Percentiles rank a stretch among this genome's conserved stretches.
These are phyloP conservation scores for Cetoscarus ocellatus DNA, from an alignment of 2,797 vertebrate genomes.

Conservation along the genomic window DNA sequence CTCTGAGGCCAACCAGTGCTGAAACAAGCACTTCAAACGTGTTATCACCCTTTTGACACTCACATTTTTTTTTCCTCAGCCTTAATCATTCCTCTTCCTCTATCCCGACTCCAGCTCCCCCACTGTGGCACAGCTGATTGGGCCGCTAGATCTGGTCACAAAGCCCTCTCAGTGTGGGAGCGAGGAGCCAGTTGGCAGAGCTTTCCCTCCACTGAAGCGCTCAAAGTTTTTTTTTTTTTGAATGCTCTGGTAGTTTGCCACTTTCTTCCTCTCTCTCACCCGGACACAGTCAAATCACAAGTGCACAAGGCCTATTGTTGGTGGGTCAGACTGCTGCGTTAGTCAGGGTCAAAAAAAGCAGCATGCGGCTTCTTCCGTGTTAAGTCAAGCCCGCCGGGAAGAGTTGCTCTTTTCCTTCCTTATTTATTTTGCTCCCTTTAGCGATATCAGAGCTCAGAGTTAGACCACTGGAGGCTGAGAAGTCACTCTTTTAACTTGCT, in stretches of 20 bases:
- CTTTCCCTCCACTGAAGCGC: slow-evolving; percentile 40
- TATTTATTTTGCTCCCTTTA: slow-evolving; percentile 40
- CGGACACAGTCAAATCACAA: slow-evolving; percentile 29
- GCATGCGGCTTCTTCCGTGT: slow-evolving; percentile 50
- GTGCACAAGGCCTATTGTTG: slow-evolving; percentile 33
- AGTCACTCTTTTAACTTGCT: slow-evolving; percentile 9
- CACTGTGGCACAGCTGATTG: slow-evolving; percentile 48
- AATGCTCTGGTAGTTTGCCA: slow-evolving; percentile 41
- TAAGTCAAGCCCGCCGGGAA: slow-evolving; percentile 45
- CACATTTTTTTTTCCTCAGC: neutral
- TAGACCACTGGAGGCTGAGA: slow-evolving; percentile 23
- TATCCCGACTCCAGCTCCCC: slow-evolving; percentile 24
- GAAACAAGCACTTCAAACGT: slow-evolving; percentile 5
- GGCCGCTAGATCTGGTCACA: slow-evolving; percentile 51
- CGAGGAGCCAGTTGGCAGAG: slow-evolving; percentile 46
- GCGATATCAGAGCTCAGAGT: slow-evolving; percentile 18
- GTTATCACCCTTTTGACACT: neutral
- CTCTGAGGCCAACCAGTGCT: slow-evolving; percentile 21
- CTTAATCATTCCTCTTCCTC: slow-evolving; percentile 23
- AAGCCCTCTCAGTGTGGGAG: slow-evolving; percentile 55
- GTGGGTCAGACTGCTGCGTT: slow-evolving; percentile 40
- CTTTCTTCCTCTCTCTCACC: slow-evolving; percentile 39
- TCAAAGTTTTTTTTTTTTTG: slow-evolving; percentile 33
- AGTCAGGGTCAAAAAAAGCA: slow-evolving; percentile 51
- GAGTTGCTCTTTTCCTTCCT: slow-evolving; percentile 35